Base-by-base conservation (phyloP, 2,888 invertebrate species). In the Cybosia mesomella region DNA sequence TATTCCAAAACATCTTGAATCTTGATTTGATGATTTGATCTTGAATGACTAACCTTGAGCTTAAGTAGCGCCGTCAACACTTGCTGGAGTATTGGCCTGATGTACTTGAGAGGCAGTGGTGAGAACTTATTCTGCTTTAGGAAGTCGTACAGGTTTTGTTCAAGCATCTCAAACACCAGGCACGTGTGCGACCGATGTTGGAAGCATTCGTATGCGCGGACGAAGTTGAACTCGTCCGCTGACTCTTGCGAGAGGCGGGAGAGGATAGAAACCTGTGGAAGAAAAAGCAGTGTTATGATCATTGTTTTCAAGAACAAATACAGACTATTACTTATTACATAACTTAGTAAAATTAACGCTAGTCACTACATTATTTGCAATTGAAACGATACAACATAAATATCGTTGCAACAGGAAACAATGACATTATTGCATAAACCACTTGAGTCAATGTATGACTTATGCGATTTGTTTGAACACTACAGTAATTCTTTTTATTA, bases 91-190 rank as follows among this genome's bases (percentile, higher is more conserved):
- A 99, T 99, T 70, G 99, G 99, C 90, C 99, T 96, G 94, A 99
- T 99, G 93, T 98, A 99, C 92, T 99, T 99, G 80, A 99, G 96
- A 67, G 99, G 99, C 87, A 99, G 95, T 76, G 99, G 99, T 89
- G 98, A 98, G 95, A 99, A 99, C 96, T 99, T 99, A 95, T 99
- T 99, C 95, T 99, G 99, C 92, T 99, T 99, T 82, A 99, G 97
- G 95, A 99, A 99, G 96, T 99, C 99, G 95, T 99, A 99, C 81
- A 99, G 96, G 95, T 99, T 99, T 96, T 99, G 99, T 91, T 99
- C 99, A 85, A 99, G 97, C 99, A 99, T 99, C 95, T 99, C 99
- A 92, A 99, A 99, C 89, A 99, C 99, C 94, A 99, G 96, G 94
- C 99, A 99, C 67, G 99, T 99, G 96, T 99, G 99, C 91, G 98